Evolutionary conservation across 1,140 invertebrate species (phyloP).

Genomic region (Drosophila jambulina): DNA sequence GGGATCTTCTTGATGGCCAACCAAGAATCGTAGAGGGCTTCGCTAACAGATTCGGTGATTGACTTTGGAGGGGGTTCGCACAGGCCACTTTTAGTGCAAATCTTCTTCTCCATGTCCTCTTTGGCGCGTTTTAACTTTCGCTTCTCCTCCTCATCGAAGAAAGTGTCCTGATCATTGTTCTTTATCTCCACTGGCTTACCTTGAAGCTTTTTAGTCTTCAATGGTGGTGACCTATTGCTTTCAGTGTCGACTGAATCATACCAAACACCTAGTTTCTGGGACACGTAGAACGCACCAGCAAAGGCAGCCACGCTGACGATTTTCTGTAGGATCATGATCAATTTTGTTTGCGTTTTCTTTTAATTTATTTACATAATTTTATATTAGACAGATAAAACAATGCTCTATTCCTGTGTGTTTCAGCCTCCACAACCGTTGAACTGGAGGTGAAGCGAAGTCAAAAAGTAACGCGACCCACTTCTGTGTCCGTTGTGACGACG

Average conservation of each 20-base stretch:
- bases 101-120: conserved; percentile 33
- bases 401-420: background rate
- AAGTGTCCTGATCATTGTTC: background rate
- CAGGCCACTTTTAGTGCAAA: conserved; percentile 20
- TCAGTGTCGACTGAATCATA: conserved; percentile 11
- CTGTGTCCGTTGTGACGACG: conserved; percentile 69
- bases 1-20: conserved; percentile 30
- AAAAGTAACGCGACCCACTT: conserved; percentile 77
- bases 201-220: background rate
- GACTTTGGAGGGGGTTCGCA: conserved; percentile 19
- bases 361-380: background rate
- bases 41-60: conserved; percentile 27
- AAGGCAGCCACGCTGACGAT: conserved; percentile 39
- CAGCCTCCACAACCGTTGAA: conserved; percentile 82
- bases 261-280: conserved; percentile 43
- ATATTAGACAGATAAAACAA: conserved; percentile 30
- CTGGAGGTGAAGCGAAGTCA: conserved; percentile 80
- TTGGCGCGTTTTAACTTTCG: conserved; percentile 26
- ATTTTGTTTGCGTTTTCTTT: background rate
- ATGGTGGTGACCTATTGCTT: background rate
- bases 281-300: conserved; percentile 37
- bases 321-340: conserved; percentile 27
- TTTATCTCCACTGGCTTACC: background rate
- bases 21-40: conserved; percentile 52
- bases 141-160: conserved; percentile 47